phyloP scores from a whole-genome alignment of 2,113 vertebrate genomes.

The Heloderma charlesbogerti region DNA sequence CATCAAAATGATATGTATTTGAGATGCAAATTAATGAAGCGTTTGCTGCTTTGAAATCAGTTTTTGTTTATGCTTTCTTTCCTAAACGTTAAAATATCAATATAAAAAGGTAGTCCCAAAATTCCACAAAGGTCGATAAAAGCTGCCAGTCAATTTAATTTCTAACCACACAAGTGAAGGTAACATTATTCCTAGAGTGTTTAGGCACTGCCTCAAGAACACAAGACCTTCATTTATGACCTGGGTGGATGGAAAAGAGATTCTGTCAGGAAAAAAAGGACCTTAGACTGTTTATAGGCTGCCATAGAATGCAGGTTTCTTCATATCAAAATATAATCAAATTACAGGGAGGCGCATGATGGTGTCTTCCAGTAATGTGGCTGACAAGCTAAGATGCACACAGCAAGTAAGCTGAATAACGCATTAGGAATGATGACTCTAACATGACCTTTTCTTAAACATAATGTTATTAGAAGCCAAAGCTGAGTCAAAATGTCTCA shows the following conservation, averaged over 20 bases:
- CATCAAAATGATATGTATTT: constrained; percentile 25
- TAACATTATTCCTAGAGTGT: neutral
- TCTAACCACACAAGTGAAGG: neutral
- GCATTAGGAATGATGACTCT: neutral
- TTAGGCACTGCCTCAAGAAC: neutral
- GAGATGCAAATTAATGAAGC: constrained; percentile 22
- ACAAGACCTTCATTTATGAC: neutral
- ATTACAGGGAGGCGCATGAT: neutral
- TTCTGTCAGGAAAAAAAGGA: neutral
- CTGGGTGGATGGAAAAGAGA: neutral
- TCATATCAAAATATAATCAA: neutral
- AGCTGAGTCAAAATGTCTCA: neutral
- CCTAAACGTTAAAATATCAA: constrained; percentile 28
- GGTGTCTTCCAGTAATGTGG: neutral
- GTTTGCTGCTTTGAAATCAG: neutral
- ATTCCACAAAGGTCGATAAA: constrained; percentile 15
- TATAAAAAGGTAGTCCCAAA: constrained; percentile 11
- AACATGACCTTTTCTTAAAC: neutral
- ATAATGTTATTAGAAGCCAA: neutral
- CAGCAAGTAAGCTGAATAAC: neutral
- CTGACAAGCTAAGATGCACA: neutral
- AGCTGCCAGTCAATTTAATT: constrained; percentile 27
- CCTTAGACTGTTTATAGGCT: neutral
- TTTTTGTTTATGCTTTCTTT: constrained; percentile 28
- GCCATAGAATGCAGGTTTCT: neutral